Evolutionary conservation across 2,113 vertebrate genomes (phyloP).

Genomic region (Pygoscelis antarcticus): DNA sequence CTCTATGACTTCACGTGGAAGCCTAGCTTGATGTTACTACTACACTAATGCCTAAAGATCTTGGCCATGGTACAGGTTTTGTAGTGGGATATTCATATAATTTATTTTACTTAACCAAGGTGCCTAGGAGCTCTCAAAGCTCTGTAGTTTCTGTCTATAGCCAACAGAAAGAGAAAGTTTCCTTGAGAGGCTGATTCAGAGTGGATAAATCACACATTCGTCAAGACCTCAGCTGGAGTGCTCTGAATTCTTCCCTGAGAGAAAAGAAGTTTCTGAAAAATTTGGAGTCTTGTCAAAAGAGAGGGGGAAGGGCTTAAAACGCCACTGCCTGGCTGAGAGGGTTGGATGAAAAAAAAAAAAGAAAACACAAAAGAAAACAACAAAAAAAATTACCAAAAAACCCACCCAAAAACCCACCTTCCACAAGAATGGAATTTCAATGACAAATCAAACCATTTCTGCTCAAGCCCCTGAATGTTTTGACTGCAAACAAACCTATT

Average conservation of each 20-base stretch:
- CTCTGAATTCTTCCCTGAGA: background rate
- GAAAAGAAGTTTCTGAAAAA: background rate
- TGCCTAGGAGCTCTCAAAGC: background rate
- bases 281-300: background rate
- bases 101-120: background rate
- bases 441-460: background rate
- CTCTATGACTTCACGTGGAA: background rate
- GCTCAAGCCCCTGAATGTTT: background rate
- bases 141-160: background rate
- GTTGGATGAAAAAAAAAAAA: background rate
- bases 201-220: background rate
- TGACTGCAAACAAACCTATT: background rate
- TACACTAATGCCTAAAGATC: background rate
- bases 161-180: background rate
- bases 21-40: background rate
- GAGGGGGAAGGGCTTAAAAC: accelerated
- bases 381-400: background rate
- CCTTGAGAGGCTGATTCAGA: background rate
- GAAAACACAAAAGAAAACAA: background rate
- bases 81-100: background rate
- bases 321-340: background rate
- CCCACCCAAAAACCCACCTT: accelerated
- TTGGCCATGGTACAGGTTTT: background rate
- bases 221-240: background rate
- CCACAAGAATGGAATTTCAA: background rate